A percentile compares a stretch with the other conserved stretches of the same genome.
phyloP scores from a whole-genome alignment of 2,888 invertebrate species.

The Epinotia bilunana region DNA sequence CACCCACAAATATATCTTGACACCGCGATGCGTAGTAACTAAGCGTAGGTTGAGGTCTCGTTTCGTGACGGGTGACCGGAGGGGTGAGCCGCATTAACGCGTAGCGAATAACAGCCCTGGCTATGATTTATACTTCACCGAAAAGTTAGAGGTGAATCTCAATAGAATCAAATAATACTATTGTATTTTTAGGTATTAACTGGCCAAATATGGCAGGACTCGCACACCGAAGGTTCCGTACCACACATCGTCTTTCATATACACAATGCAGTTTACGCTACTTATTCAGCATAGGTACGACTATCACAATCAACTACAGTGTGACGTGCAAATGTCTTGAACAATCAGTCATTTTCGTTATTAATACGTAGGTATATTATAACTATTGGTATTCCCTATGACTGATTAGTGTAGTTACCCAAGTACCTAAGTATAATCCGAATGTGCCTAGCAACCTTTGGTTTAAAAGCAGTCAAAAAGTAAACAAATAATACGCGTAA shows the following conservation, averaged over 20 bases:
- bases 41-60: no score
- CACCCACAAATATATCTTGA: no score
- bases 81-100: no score
- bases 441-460: background rate
- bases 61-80: no score
- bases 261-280: background rate
- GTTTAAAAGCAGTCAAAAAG: background rate
- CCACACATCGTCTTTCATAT: no score
- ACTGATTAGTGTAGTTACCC: background rate
- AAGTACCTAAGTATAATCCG: background rate
- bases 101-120: no score
- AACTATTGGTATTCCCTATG: conserved; percentile 4
- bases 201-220: background rate
- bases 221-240: background rate
- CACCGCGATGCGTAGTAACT: no score
- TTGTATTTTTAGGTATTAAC: no score
- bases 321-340: background rate
- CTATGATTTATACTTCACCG: background rate
- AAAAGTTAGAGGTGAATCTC: background rate
- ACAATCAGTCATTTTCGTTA: background rate
- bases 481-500: no score
- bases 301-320: background rate
- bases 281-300: background rate
- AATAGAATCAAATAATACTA: background rate
- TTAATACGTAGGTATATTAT: background rate